Evolutionary conservation across 2,113 vertebrate genomes (phyloP).

Genomic region (Pedionomus torquatus): DNA sequence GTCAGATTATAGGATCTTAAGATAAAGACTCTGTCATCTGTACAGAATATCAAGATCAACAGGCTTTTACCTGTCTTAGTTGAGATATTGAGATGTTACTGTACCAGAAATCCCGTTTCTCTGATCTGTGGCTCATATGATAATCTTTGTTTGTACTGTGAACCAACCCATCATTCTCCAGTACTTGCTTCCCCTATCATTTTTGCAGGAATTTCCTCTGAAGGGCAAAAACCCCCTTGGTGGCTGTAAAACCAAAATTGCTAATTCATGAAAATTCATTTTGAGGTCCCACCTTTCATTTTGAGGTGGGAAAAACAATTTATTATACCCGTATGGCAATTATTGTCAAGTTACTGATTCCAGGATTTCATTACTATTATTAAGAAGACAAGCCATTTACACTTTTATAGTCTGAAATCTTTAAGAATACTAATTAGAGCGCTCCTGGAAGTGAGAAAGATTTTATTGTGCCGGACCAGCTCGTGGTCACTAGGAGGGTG

Average conservation of each 20-base stretch:
- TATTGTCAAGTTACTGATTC: neutral
- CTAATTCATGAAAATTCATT: constrained; percentile 24
- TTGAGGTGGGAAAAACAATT: constrained; percentile 31
- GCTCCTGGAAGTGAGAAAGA: neutral
- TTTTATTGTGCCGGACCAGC: neutral
- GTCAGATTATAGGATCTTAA: neutral
- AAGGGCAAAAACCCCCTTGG: neutral
- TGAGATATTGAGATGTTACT: neutral
- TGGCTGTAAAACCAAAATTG: neutral
- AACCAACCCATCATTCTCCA: neutral
- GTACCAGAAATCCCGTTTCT: neutral
- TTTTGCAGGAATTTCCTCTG: neutral
- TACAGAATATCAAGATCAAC: neutral
- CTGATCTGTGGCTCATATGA: neutral
- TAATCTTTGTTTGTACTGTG: neutral
- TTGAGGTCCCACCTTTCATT: constrained; percentile 18
- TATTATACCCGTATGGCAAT: constrained; percentile 19
- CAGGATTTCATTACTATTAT: constrained; percentile 10
- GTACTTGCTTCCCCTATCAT: neutral
- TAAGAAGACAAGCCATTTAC: constrained; percentile 1
- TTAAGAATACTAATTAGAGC: constrained; percentile 2
- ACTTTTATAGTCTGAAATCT: neutral
- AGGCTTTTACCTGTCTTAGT: neutral
- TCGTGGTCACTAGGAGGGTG: neutral
- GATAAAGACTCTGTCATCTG: neutral